Base-by-base conservation (phyloP, 1,140 invertebrate species). In the Zaprionus africanus region DNA sequence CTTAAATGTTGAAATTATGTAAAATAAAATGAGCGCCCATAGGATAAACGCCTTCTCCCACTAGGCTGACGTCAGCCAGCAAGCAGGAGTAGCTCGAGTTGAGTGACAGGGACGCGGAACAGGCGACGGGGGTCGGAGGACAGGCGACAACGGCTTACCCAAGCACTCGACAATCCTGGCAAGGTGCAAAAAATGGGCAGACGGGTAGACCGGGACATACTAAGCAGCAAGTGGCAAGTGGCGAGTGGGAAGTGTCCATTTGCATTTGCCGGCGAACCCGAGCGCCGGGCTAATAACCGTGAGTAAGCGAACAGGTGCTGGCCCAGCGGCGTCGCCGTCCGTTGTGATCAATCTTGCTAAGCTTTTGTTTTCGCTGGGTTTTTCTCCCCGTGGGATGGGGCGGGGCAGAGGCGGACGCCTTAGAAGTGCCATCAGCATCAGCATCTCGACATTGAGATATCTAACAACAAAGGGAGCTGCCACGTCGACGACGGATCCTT, bases 1-100 rank as follows among this genome's bases (percentile, higher is more conserved):
- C 85, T 90, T 90, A 90, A 90, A 90, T 90, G 85, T 90, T 85
- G 75, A 90, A 90, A 90, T 90, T 90, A 90, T 90, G 85, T 90
- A 85, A 90, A 90, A 90, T 90, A 90, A 90, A 90, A 82, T 87
- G 84, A 81, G 78, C 78, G 81, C 83, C 59, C 64, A 84, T 62
- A 81, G 71, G 71, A 79, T 60, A 79, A 81, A 72, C 63, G 54
- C 28, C 68, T 66, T 24, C 56, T 51, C 46, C 6, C 46, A 19
- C 46, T 60, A 70, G 74, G 79, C 82, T 88, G 85, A 90, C 84
- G 84, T 88, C 86, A 88, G 85, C 84, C 58, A 17, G 41, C 41
- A 22, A 15, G 28, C 38, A 43, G 22, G 36, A 28, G 24, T 24
- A n/a, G 57, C 31, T 46, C 19, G 49, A 13, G 36, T 62, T 88